Evolutionary conservation across 2,888 invertebrate species (phyloP).

Genomic region (Ochropleura plecta): DNA sequence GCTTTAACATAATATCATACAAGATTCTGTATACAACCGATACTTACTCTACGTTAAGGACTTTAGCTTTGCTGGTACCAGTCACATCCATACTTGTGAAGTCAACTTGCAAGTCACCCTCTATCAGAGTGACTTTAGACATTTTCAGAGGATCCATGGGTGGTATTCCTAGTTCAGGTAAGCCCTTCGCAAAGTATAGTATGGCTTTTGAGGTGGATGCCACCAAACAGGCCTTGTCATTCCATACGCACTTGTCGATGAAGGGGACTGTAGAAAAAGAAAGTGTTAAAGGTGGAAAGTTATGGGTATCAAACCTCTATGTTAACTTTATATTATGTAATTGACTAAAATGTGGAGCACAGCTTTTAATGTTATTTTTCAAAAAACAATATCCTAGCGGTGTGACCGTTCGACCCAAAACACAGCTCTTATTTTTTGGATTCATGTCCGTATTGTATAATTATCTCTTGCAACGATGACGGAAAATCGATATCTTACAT

Average conservation of each 20-base stretch:
- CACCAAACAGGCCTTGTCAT: slow-evolving; percentile 39
- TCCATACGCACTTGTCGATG: slow-evolving; percentile 54
- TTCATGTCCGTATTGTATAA: too few species aligned
- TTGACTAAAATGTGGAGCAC: too few species aligned
- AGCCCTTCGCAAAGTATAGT: slow-evolving; percentile 26
- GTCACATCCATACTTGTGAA: slow-evolving; percentile 32
- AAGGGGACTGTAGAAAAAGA: slow-evolving; percentile 43
- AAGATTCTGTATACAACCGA: background rate
- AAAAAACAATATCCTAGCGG: too few species aligned
- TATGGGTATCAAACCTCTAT: background rate
- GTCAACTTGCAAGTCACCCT: slow-evolving; percentile 25
- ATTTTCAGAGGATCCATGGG: slow-evolving; percentile 49
- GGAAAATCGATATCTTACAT: too few species aligned
- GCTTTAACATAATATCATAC: too few species aligned
- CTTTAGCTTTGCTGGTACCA: slow-evolving; percentile 27
- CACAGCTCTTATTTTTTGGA: too few species aligned
- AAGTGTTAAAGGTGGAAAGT: background rate
- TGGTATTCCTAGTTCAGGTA: slow-evolving; percentile 32
- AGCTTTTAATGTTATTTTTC: too few species aligned
- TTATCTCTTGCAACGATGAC: too few species aligned
- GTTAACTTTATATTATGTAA: too few species aligned
- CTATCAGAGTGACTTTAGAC: background rate
- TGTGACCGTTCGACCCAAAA: too few species aligned
- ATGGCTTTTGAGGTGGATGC: slow-evolving; percentile 49
- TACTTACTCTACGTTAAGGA: slow-evolving; percentile 50